Evolutionary conservation across 1,140 invertebrate genomes (phyloP).

Genomic region (Berghia stephanieae): DNA sequence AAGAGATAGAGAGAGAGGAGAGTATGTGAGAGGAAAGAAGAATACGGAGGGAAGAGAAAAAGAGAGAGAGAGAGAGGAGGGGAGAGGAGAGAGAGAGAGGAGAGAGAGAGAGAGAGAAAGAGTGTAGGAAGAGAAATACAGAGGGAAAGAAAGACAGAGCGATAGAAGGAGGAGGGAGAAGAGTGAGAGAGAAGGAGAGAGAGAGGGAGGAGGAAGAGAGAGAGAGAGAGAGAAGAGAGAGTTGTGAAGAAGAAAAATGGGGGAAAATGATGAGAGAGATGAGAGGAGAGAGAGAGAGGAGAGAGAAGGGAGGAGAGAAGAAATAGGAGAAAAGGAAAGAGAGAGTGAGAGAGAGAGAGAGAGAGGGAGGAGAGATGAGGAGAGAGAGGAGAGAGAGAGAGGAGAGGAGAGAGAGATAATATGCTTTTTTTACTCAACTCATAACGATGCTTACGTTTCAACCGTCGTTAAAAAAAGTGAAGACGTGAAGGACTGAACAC

Average conservation of each 20-base stretch:
- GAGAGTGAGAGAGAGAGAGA: conserved; percentile 19
- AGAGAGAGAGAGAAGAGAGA: conserved; percentile 6
- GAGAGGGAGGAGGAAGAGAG: neutral
- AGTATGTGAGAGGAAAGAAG: neutral
- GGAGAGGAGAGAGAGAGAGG: conserved; percentile 9
- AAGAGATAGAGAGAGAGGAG: neutral
- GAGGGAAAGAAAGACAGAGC: neutral
- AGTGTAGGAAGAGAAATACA: no score
- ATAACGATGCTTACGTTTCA: neutral
- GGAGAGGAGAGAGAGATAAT: neutral
- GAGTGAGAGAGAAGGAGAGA: neutral
- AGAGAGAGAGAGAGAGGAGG: conserved; percentile 1
- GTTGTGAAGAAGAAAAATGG: no score
- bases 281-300: neutral
- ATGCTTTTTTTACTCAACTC: neutral
- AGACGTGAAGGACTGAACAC: neutral
- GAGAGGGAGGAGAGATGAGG: conserved; percentile 4
- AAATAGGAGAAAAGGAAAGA: neutral
- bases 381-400: conserved; percentile 21
- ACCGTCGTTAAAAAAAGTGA: neutral
- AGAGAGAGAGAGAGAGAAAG: neutral
- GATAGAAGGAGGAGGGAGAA: neutral
- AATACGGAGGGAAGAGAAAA: neutral
- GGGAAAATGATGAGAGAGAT: neutral
- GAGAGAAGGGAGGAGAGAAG: neutral